Conservation (phyloP, 2,888 invertebrate species). For the Halocaridina rubra region DNA sequence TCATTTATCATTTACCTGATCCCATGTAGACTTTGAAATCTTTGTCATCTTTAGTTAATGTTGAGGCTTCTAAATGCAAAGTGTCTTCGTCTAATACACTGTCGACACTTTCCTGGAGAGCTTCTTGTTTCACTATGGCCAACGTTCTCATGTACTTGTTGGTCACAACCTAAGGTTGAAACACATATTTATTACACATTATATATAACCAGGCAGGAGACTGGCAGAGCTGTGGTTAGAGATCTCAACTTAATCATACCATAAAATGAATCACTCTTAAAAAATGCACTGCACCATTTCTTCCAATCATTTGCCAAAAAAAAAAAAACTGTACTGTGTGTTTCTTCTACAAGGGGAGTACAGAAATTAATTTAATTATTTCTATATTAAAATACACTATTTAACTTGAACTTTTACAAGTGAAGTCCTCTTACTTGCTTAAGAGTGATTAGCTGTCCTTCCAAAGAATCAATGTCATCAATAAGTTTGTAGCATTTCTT, state of each 20-base stretch:
- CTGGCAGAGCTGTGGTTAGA: too few relatives aligned
- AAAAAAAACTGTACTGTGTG: too few relatives aligned
- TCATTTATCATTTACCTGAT: slow-evolving; percentile 44
- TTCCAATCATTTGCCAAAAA: too few relatives aligned
- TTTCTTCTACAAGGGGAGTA: too few relatives aligned
- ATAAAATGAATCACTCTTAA: too few relatives aligned
- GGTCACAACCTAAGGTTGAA: slow-evolving; percentile 37
- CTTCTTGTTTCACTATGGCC: slow-evolving; percentile 45
- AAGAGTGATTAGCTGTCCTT: slow-evolving; percentile 15
- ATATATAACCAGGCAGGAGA: too few relatives aligned
- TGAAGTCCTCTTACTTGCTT: slow-evolving; percentile 25
- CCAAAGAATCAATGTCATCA: slow-evolving; percentile 39
- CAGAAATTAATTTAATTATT: too few relatives aligned
- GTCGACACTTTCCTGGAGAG: slow-evolving; percentile 10
- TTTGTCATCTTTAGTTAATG: slow-evolving; percentile 51
- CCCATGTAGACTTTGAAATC: slow-evolving; percentile 58
- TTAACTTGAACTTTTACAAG: too few relatives aligned
- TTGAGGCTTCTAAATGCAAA: slow-evolving; percentile 34
- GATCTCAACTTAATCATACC: too few relatives aligned
- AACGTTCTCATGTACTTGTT: slow-evolving; percentile 54
- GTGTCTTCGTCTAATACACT: slow-evolving; percentile 43
- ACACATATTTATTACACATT: too few relatives aligned
- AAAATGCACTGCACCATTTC: too few relatives aligned
- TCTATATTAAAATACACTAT: too few relatives aligned
- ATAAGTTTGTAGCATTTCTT: slow-evolving; percentile 44